Base-by-base conservation (phyloP, 2,113 vertebrate genomes). In the Crotalus helleri region DNA sequence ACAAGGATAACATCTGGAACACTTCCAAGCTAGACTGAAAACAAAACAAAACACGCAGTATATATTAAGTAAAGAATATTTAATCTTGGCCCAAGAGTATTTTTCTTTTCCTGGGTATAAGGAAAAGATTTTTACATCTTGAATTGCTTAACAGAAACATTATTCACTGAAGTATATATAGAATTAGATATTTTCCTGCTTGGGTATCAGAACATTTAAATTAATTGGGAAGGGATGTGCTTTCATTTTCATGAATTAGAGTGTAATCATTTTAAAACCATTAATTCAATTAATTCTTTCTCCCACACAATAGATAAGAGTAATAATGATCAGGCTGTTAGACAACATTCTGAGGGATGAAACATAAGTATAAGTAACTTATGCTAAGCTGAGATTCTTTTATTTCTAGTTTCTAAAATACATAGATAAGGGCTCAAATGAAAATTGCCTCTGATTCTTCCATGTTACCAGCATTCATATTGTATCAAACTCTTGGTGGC, bases 1-100 rank as follows among this genome's bases (percentile, higher is more conserved):
- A 89, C 59, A 93, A 44, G 85, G 92, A 55, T 53, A 92, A 93
- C 24, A 86, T 92, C 88, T 46, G 15, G 13, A 92, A 87, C 24
- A n/a, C 26, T 61, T 51, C 29, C 59, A 59, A 88, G 2, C 24
- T 93, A 44, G 88, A 91, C 90, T 55, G 74, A 90, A 39, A n/a
- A 89, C 13, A 13, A 9, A 26, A 33, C 58, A 19, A 59, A 51
- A 51, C 29, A 64, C 23, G 29, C 86, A 94, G 46, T 1, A 19
- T 61, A 55, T 61, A 90, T 88, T 93, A 49, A 89, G 33, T 7
- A 89, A 85, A 94, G 13, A 21, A 55, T 55, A 23, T 90, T 95
- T 89, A 94, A 26, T 85, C 12, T 39, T 29, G 29, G 23, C 3
- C 92, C 39, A 64, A 46, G 69, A 74, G 64, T 29, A 13, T 64